phyloP scores from a whole-genome alignment of 1,140 invertebrate species.

The Geopemphigus sp. region DNA sequence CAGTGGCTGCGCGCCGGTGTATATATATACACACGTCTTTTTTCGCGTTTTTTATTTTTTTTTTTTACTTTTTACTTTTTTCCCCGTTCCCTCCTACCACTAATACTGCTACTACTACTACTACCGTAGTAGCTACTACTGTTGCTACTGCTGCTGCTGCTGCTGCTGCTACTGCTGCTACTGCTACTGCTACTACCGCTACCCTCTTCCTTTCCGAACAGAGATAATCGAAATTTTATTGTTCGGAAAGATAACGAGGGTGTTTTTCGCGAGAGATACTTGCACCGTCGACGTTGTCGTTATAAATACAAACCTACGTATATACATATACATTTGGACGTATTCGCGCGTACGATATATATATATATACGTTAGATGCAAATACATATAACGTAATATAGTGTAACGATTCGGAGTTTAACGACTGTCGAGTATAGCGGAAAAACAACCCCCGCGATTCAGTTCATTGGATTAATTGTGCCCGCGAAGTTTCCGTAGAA shows the following conservation, averaged over 20 bases:
- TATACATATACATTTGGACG: not conserved
- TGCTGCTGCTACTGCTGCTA: not conserved
- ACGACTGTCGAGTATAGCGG: not conserved
- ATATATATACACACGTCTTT: conserved; percentile 9
- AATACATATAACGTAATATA: not conserved
- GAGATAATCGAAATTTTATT: conserved; percentile 50
- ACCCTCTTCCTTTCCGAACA: conserved; percentile 8
- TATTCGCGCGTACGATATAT: too few species aligned
- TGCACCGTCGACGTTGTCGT: not conserved
- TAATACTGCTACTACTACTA: not conserved
- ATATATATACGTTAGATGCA: too few species aligned
- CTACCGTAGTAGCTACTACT: too few species aligned
- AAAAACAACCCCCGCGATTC: not conserved
- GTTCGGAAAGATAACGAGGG: conserved; percentile 49
- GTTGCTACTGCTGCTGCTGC: not conserved
- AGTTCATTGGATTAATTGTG: not conserved
- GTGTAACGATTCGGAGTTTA: conserved; percentile 1
- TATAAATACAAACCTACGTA: not conserved
- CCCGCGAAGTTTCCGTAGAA: not conserved
- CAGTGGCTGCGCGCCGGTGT: not conserved
- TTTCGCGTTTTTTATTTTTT: conserved; percentile 9
- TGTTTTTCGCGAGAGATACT: conserved; percentile 19
- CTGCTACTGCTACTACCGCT: not conserved
- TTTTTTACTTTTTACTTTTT: not conserved
- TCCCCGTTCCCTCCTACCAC: not conserved